phyloP scores from a whole-genome alignment of 1,140 invertebrate species.

The Meloidogyne hapla region DNA sequence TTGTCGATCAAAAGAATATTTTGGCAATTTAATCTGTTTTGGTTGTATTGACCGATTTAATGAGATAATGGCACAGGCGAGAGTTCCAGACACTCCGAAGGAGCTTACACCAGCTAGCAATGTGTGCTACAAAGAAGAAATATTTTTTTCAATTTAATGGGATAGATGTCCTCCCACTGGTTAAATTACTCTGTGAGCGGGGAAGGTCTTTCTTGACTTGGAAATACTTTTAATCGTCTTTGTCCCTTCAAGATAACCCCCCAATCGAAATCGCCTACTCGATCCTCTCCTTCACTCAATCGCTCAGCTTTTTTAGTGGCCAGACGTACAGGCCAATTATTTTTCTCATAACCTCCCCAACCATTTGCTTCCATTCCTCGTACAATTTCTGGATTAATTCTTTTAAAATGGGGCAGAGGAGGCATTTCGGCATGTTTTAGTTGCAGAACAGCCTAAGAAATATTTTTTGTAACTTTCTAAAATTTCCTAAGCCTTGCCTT shows the following conservation, averaged over 20 bases:
- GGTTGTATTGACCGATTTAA: not conserved
- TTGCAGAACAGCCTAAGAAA: conserved; percentile 14
- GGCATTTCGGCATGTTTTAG: conserved; percentile 29
- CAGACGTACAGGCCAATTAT: conserved; percentile 1
- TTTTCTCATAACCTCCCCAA: not conserved
- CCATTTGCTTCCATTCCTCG: conserved; percentile 3
- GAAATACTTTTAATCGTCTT: too few species aligned
- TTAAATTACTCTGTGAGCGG: too few species aligned
- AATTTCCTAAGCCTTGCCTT: conserved; percentile 38
- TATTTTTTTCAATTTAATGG: not conserved
- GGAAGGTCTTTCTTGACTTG: too few species aligned
- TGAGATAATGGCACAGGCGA: conserved; percentile 50
- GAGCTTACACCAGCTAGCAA: conserved; percentile 30
- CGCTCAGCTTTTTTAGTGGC: not conserved
- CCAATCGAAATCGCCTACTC: not conserved
- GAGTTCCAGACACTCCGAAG: conserved; percentile 56
- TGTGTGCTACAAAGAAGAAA: not conserved
- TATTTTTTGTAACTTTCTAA: not conserved
- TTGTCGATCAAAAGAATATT: not conserved
- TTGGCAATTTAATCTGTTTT: not conserved
- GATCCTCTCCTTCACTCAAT: not conserved
- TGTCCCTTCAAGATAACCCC: too few species aligned
- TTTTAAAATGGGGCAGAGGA: conserved; percentile 29
- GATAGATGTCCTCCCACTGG: too few species aligned
- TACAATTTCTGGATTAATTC: conserved; percentile 33